These are phyloP conservation scores for Andrena flavipes DNA, from an alignment of 2,888 invertebrate species.

Conservation along the genomic window DNA sequence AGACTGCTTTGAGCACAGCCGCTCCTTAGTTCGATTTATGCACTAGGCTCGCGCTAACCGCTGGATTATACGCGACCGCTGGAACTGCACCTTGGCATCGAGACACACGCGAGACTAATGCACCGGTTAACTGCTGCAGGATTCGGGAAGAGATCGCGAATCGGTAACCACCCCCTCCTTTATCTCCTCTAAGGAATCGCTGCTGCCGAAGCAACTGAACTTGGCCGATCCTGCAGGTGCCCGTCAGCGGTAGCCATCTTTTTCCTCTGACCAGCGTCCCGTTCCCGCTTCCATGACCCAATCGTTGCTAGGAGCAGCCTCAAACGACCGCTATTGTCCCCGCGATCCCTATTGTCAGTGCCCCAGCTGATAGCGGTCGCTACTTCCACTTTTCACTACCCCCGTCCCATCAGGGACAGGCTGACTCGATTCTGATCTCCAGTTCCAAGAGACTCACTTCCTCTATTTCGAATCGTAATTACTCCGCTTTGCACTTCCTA, in stretches of 20 bases:
- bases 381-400: slow-evolving; percentile 1
- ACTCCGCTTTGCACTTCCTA: slow-evolving; percentile 44
- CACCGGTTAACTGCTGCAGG: slow-evolving; percentile 64
- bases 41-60: slow-evolving; percentile 61
- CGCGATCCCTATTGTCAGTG: background rate
- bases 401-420: background rate
- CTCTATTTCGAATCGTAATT: slow-evolving; percentile 41
- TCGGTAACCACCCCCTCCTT: slow-evolving; percentile 66
- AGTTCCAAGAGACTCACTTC: background rate
- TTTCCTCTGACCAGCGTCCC: background rate
- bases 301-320: background rate
- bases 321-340: background rate
- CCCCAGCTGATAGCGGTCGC: background rate
- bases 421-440: slow-evolving; percentile 12
- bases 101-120: slow-evolving; percentile 62
- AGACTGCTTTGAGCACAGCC: slow-evolving; percentile 24
- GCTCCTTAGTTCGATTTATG: slow-evolving; percentile 65
- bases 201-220: slow-evolving; percentile 31
- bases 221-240: slow-evolving; percentile 54
- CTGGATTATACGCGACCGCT: slow-evolving; percentile 59
- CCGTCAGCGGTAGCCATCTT: slow-evolving; percentile 27
- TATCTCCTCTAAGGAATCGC: slow-evolving; percentile 71
- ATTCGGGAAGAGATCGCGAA: slow-evolving; percentile 71
- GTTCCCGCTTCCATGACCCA: background rate
- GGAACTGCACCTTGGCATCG: slow-evolving; percentile 56